These are phyloP conservation scores for Brienomyrus brachyistius DNA, from an alignment of 2,113 vertebrate genomes.

Conservation along the genomic window DNA sequence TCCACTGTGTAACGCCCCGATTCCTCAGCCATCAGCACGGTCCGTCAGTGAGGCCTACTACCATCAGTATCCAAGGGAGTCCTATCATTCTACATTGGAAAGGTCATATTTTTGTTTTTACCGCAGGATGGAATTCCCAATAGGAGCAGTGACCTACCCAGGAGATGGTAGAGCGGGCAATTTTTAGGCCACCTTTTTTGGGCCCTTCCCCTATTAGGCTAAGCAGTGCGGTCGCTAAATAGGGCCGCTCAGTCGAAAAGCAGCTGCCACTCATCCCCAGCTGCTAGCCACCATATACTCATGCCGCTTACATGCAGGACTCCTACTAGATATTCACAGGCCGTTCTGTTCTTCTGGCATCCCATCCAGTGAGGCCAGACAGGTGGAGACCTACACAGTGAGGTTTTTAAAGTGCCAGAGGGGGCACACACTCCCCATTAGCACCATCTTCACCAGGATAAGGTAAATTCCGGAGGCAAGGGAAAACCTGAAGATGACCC, in stretches of 20 bases:
- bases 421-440: background rate
- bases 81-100: background rate
- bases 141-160: background rate
- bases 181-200: background rate
- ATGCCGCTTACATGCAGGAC: background rate
- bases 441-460: background rate
- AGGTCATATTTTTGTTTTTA: background rate
- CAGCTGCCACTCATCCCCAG: background rate
- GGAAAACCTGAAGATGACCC: background rate
- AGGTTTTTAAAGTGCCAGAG: background rate
- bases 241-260: background rate
- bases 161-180: background rate
- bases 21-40: background rate
- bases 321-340: background rate
- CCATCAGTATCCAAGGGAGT: background rate
- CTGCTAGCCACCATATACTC: background rate
- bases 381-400: background rate
- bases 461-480: background rate
- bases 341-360: background rate
- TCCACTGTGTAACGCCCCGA: background rate
- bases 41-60: background rate
- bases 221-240: background rate
- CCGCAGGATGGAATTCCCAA: background rate
- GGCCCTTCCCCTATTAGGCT: background rate
- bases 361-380: background rate